Conservation (phyloP, 2,113 vertebrate species). For the Phylloscopus trochilus region DNA sequence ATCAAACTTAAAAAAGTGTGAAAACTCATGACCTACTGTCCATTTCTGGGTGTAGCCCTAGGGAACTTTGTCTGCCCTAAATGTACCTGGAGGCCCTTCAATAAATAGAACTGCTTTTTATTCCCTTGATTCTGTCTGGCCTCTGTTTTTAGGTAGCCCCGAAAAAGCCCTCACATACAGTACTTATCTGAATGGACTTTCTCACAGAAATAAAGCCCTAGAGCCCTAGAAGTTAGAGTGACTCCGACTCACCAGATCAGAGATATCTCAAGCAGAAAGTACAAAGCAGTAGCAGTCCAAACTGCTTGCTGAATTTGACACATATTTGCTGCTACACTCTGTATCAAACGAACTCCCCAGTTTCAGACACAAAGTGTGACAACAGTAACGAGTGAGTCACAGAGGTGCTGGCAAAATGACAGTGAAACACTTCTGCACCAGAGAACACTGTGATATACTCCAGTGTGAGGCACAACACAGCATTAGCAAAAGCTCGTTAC, state of each 20-base stretch:
- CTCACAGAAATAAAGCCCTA: not conserved
- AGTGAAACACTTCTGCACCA: not conserved
- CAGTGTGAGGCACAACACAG: not conserved
- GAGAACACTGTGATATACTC: rapidly evolving
- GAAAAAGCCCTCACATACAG: not conserved
- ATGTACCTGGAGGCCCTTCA: no score
- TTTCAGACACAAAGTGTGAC: not conserved
- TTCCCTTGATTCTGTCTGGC: no score
- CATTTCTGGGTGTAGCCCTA: not conserved
- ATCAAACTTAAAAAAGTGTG: not conserved
- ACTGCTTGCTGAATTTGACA: not conserved
- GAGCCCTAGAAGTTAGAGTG: not conserved
- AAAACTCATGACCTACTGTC: rapidly evolving
- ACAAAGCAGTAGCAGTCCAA: not conserved
- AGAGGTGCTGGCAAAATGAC: not conserved
- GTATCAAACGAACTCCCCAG: not conserved
- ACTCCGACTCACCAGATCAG: not conserved
- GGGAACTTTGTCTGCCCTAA: no score
- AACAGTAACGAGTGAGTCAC: not conserved
- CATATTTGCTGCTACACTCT: not conserved
- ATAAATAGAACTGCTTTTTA: not conserved
- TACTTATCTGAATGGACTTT: not conserved
- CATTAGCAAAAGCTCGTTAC: not conserved
- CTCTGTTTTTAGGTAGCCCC: not conserved
- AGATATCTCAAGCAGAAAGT: not conserved